Conservation (phyloP, 2,113 vertebrate genomes). For the Salvator merianae region DNA sequence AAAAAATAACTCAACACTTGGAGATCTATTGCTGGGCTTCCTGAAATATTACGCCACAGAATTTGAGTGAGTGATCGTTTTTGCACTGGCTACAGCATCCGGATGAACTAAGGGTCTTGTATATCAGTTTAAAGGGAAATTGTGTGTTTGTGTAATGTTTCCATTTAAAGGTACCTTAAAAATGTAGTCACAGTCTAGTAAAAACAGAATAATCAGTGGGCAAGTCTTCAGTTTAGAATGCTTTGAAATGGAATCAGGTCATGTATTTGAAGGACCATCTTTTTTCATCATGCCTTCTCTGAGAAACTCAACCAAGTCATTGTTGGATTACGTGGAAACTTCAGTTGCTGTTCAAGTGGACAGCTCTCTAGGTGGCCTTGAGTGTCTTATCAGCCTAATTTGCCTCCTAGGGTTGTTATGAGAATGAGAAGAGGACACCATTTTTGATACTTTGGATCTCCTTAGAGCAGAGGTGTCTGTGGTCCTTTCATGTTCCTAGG, state of each 20-base stretch:
- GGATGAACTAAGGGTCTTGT: neutral
- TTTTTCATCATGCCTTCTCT: too few species aligned
- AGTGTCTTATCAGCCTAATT: too few species aligned
- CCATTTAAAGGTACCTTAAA: neutral
- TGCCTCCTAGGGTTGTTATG: too few species aligned
- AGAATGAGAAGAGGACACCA: too few species aligned
- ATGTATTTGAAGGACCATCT: neutral
- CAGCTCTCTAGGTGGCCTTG: too few species aligned
- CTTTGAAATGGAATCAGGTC: neutral
- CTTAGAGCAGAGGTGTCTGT: too few species aligned
- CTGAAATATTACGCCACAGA: constrained; percentile 90
- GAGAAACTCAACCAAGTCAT: too few species aligned
- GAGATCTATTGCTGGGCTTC: constrained; percentile 91
- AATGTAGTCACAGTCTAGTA: neutral
- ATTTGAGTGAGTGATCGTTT: constrained; percentile 86
- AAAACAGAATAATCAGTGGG: neutral
- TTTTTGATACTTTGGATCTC: too few species aligned
- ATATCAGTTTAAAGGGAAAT: neutral
- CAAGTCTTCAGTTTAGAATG: neutral
- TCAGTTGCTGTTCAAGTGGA: too few species aligned
- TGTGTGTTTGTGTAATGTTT: neutral
- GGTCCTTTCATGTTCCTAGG: too few species aligned
- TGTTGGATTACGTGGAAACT: too few species aligned
- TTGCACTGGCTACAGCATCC: neutral
- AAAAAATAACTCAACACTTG: constrained; percentile 87